Conservation (phyloP, 2,797 vertebrate genomes). For the Sebastes vulpes region DNA sequence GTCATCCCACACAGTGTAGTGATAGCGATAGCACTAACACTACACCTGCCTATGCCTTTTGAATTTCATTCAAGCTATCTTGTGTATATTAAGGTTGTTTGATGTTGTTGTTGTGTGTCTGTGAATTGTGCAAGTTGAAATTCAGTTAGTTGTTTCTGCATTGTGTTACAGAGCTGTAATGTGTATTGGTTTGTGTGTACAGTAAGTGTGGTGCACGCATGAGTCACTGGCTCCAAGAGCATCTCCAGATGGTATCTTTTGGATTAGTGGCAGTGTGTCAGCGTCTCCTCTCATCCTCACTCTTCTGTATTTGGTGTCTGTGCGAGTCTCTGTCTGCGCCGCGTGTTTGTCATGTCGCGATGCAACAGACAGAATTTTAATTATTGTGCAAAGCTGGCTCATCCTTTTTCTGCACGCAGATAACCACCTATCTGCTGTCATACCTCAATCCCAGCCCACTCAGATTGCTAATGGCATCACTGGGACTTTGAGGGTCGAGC, state of each 20-base stretch:
- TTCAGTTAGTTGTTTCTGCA: background rate
- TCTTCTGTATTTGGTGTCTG: constrained; percentile 43
- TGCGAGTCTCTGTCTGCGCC: constrained; percentile 22
- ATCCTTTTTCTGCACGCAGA: constrained; percentile 35
- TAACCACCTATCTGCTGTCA: constrained; percentile 34
- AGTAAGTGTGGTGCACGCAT: constrained; percentile 35
- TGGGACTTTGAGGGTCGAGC: background rate
- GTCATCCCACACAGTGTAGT: background rate
- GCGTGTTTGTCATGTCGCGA: constrained; percentile 41
- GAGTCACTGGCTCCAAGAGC: constrained; percentile 63
- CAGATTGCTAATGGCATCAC: constrained; percentile 19
- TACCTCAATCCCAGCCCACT: constrained; percentile 3
- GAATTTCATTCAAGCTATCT: background rate
- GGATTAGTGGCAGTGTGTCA: constrained; percentile 69
- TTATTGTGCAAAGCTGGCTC: constrained; percentile 50
- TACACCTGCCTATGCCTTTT: background rate
- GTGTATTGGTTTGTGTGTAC: constrained; percentile 33
- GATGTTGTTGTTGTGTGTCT: no score
- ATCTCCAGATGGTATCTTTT: constrained; percentile 79
- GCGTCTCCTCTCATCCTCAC: constrained; percentile 60
- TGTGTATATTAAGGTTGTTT: background rate
- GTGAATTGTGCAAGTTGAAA: background rate
- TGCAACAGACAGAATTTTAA: constrained; percentile 64
- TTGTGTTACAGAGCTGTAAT: constrained; percentile 28
- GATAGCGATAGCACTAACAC: background rate